Percentiles rank a stretch among this genome's conserved stretches.
phyloP scores from a whole-genome alignment of 2,797 vertebrate genomes.

The Melopsittacus undulatus region DNA sequence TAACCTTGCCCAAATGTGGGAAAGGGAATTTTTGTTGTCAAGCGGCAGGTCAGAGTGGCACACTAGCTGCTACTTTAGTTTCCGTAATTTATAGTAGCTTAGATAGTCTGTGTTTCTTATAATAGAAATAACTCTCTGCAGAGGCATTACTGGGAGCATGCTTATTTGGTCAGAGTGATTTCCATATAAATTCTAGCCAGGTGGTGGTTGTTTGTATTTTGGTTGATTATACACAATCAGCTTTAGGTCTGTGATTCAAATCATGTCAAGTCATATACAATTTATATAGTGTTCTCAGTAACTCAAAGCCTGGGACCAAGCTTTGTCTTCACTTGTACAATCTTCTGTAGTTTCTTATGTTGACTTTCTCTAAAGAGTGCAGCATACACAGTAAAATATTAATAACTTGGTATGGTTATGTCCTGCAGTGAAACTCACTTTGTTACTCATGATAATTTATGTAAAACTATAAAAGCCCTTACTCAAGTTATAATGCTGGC shows the following conservation, averaged over 20 bases:
- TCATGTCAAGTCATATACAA: background rate
- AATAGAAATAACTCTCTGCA: background rate
- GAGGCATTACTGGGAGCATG: background rate
- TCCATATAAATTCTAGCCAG: background rate
- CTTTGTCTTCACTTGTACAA: background rate
- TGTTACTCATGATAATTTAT: background rate
- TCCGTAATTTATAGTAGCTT: background rate
- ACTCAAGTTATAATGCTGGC: background rate
- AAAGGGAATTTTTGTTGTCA: background rate
- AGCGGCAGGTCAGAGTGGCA: background rate
- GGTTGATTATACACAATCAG: background rate
- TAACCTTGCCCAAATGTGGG: background rate
- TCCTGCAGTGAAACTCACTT: background rate
- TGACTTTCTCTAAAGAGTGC: background rate
- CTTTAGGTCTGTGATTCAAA: background rate
- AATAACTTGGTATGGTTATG: background rate
- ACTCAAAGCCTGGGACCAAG: background rate
- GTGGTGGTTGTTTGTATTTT: background rate
- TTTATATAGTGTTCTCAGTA: background rate
- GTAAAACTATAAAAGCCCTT: background rate
- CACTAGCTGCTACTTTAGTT: background rate
- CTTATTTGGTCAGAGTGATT: background rate
- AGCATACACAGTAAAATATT: background rate
- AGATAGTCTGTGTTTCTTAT: background rate
- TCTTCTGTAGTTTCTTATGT: background rate